Evolutionary conservation across 2,113 vertebrate genomes (phyloP).

Genomic region (Pedetes capensis): DNA sequence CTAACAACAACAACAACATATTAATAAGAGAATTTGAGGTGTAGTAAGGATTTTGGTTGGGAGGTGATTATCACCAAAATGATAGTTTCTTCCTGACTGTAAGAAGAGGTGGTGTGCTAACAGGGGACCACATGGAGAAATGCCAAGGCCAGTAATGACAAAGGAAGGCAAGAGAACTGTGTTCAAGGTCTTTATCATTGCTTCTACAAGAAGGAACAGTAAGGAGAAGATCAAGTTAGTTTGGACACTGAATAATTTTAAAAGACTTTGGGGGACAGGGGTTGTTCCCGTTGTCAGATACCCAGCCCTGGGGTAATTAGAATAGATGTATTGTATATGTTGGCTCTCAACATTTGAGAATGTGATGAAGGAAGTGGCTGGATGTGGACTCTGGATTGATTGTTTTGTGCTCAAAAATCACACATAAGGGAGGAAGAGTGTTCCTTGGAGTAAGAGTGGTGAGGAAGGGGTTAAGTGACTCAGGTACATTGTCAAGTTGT

Average conservation of each 20-base stretch:
- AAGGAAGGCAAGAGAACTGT: not conserved
- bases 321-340: not conserved
- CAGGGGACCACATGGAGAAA: not conserved
- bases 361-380: not conserved
- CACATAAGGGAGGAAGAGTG: not conserved
- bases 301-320: not conserved
- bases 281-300: not conserved
- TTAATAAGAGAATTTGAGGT: not conserved
- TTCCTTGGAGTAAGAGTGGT: accelerated
- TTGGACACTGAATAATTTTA: not conserved
- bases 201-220: not conserved
- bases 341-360: not conserved
- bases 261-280: not conserved
- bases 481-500: not conserved
- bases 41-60: not conserved
- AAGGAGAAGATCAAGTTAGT: not conserved
- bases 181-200: not conserved
- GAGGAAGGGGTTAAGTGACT: not conserved
- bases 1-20: too few relatives aligned
- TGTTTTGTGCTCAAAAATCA: not conserved
- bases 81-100: not conserved
- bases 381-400: not conserved
- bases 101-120: not conserved
- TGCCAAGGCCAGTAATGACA: not conserved
- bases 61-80: not conserved